These are phyloP conservation scores for Diachasma alloeum DNA, from an alignment of 1,140 invertebrate species.

Conservation along the genomic window DNA sequence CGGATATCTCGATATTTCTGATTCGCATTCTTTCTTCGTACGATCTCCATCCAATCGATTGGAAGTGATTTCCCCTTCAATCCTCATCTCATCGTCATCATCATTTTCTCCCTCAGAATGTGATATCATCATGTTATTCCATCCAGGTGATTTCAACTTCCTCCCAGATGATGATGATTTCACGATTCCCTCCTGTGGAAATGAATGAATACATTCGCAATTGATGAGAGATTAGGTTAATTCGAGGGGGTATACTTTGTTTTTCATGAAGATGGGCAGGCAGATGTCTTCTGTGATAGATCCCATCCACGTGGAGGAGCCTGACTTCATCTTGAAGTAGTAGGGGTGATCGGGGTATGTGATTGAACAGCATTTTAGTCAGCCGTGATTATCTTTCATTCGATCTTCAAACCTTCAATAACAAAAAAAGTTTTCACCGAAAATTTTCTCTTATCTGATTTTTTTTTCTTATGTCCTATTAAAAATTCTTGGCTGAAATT, in stretches of 20 bases:
- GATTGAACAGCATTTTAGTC: slow-evolving; percentile 41
- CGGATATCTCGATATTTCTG: background rate
- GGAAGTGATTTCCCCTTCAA: background rate
- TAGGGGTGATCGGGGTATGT: slow-evolving; percentile 23
- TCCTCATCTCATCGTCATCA: background rate
- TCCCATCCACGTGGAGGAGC: slow-evolving; percentile 30
- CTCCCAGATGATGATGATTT: background rate
- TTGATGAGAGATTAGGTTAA: background rate
- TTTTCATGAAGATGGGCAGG: slow-evolving; percentile 16
- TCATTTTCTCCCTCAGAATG: slow-evolving; percentile 1
- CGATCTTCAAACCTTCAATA: no score
- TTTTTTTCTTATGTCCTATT: no score
- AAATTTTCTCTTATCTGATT: no score
- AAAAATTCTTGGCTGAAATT: no score
- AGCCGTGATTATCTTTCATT: slow-evolving; percentile 33
- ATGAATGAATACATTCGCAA: background rate
- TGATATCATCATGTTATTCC: background rate
- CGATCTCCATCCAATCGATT: background rate
- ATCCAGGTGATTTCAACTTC: background rate
- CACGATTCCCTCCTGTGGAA: background rate
- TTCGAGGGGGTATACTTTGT: slow-evolving; percentile 16
- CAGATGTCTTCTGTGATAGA: slow-evolving; percentile 26
- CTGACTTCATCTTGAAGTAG: slow-evolving; percentile 37
- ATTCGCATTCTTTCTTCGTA: background rate
- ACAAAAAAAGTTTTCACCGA: no score